Evolutionary conservation across 2,888 invertebrate genomes (phyloP).

Genomic region (Dynastes maya): DNA sequence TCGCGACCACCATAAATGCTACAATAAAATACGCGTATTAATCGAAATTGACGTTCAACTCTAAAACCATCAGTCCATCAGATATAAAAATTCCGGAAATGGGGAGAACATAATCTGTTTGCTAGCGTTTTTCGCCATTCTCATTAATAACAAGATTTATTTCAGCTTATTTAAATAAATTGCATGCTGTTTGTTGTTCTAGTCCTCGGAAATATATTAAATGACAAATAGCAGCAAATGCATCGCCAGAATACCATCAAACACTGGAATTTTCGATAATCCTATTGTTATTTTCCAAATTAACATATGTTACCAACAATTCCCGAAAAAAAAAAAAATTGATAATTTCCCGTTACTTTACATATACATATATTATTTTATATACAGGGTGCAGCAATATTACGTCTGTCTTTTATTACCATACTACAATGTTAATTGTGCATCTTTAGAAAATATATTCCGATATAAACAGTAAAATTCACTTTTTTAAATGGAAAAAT

Average conservation of each 20-base stretch:
- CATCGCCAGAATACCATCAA: background rate
- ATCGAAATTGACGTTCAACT: background rate
- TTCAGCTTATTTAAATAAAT: conserved; percentile 23
- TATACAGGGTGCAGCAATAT: too few species aligned
- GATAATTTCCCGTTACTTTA: too few species aligned
- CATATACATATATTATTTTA: too few species aligned
- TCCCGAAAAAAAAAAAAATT: background rate
- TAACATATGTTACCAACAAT: background rate
- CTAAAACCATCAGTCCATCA: background rate
- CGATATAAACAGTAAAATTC: too few species aligned
- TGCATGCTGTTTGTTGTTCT: background rate
- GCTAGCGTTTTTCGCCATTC: background rate
- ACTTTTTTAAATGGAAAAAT: too few species aligned
- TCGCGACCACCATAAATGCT: too few species aligned
- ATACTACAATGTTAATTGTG: too few species aligned
- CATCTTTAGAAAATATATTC: too few species aligned
- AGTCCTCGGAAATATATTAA: background rate
- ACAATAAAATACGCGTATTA: background rate
- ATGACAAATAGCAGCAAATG: conserved; percentile 17
- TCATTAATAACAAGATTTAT: conserved; percentile 19
- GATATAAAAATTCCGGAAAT: conserved; percentile 12
- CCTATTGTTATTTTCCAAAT: background rate
- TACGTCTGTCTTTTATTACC: too few species aligned
- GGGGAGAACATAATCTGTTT: background rate
- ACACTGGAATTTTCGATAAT: background rate